Evolutionary conservation across 2,113 vertebrate genomes (phyloP).

Genomic region (Pseudopipra pipra): DNA sequence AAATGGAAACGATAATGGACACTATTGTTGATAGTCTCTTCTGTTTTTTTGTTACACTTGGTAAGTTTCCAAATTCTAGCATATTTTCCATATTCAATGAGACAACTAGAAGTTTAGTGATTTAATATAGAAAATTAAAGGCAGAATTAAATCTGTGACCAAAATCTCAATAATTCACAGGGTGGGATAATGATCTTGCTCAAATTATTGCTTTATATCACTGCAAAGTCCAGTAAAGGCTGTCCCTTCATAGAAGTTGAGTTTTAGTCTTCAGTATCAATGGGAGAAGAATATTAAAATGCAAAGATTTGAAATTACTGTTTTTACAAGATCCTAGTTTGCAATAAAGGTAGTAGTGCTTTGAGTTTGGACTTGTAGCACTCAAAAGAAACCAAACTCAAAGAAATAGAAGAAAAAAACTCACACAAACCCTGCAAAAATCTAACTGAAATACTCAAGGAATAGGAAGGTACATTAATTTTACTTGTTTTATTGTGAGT

Average conservation of each 20-base stretch:
- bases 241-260: neutral
- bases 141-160: neutral
- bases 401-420: neutral
- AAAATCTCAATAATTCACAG: neutral
- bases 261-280: neutral
- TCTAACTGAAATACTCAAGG: neutral
- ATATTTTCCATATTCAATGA: neutral
- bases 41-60: constrained; percentile 98
- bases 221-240: neutral
- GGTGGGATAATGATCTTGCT: neutral
- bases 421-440: neutral
- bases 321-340: neutral
- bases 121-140: neutral
- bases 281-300: neutral
- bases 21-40: constrained; percentile 98
- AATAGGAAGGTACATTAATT: neutral
- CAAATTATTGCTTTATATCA: neutral
- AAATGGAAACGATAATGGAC: constrained; percentile 98
- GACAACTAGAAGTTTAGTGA: neutral
- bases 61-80: constrained; percentile 74
- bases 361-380: neutral
- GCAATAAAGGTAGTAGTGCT: neutral
- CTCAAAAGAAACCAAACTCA: neutral
- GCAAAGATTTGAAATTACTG: neutral
- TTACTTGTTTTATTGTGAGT: neutral